Evolutionary conservation across 2,888 invertebrate species (phyloP).

Genomic region (Drosophila diplacantha): DNA sequence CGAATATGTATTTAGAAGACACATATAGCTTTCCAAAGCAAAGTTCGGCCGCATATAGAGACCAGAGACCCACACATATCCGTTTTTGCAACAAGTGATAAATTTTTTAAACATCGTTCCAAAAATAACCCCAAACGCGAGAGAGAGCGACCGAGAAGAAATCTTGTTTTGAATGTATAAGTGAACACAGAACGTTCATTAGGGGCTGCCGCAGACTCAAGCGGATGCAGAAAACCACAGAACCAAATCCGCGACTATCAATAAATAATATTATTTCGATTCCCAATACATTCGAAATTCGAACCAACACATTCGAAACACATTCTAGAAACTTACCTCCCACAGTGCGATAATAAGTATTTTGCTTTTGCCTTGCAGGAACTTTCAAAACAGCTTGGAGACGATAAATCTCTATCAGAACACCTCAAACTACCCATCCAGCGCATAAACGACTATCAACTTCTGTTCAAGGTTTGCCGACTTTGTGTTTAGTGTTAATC

Average conservation of each 20-base stretch:
- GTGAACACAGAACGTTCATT: constrained; percentile 25
- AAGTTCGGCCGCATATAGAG: constrained; percentile 19
- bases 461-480: constrained; percentile 89
- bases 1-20: constrained; percentile 30
- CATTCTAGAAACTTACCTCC: neutral
- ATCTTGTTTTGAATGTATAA: constrained; percentile 31
- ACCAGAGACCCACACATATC: constrained; percentile 36
- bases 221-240: constrained; percentile 40
- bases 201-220: constrained; percentile 5
- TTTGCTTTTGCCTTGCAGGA: constrained; percentile 81
- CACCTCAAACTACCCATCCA: constrained; percentile 96
- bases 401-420: constrained; percentile 93
- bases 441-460: constrained; percentile 97
- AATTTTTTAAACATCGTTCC: constrained; percentile 50
- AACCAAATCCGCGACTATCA: constrained; percentile 19
- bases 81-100: constrained; percentile 57
- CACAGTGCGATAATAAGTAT: constrained; percentile 7
- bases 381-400: constrained; percentile 88
- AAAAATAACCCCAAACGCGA: constrained; percentile 45
- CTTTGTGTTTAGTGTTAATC: constrained; percentile 17
- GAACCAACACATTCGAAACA: neutral
- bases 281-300: constrained; percentile 11
- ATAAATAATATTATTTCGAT: constrained; percentile 31
- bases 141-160: constrained; percentile 39
- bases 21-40: constrained; percentile 34